Conservation (phyloP, 2,113 vertebrate species). For the Alces alces region DNA sequence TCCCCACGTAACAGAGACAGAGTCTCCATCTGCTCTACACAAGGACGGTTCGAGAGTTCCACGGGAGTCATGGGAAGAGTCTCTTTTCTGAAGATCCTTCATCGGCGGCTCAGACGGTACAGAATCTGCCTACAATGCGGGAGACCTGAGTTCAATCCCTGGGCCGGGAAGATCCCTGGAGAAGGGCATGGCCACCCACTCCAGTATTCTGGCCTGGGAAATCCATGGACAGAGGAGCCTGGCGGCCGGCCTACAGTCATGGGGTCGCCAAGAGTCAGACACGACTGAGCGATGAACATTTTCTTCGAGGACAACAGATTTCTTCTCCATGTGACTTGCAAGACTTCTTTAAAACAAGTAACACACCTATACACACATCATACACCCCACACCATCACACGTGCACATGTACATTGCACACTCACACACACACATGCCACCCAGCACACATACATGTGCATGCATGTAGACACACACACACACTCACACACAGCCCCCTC, state of each 20-base stretch:
- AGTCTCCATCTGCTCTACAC: no score
- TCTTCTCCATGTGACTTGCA: accelerated
- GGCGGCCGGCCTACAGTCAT: not conserved
- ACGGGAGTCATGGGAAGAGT: no score
- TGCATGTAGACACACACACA: not conserved
- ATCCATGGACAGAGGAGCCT: not conserved
- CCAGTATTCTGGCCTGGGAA: not conserved
- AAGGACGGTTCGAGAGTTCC: accelerated
- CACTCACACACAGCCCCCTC: no score
- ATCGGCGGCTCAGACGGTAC: not conserved
- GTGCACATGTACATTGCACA: not conserved
- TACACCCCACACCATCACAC: not conserved
- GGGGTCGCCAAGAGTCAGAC: not conserved
- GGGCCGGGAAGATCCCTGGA: not conserved
- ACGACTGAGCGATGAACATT: accelerated
- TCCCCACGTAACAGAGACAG: not conserved
- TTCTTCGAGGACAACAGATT: accelerated
- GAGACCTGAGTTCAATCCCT: not conserved
- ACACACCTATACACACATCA: not conserved
- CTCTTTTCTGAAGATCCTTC: accelerated
- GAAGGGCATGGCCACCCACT: not conserved
- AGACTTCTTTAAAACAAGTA: not conserved
- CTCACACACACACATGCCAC: not conserved
- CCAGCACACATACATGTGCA: not conserved
- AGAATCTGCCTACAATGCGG: not conserved